These are phyloP conservation scores for Platycnemis pennipes DNA, from an alignment of 2,888 invertebrate genomes.

Conservation along the genomic window DNA sequence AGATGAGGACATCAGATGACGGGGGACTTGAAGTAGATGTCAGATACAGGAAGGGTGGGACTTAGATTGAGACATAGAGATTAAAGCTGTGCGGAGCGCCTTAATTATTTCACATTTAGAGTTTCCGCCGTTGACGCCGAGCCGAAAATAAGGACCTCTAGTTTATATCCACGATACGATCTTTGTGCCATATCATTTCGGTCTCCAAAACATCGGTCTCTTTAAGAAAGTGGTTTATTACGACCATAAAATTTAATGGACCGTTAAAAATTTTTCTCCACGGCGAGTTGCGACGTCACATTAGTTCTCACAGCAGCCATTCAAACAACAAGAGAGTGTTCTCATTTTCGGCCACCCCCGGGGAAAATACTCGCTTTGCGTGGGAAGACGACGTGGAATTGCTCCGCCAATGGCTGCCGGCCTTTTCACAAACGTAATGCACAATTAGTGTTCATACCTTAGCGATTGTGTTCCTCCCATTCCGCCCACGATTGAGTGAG, in stretches of 20 bases:
- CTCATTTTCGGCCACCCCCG: background rate
- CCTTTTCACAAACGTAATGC: no score
- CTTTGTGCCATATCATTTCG: background rate
- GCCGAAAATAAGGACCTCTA: constrained; percentile 35
- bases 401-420: background rate
- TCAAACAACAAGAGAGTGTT: background rate
- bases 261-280: background rate
- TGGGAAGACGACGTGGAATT: background rate
- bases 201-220: background rate
- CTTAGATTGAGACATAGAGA: background rate
- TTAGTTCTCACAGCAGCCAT: background rate
- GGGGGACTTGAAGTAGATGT: background rate
- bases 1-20: constrained; percentile 1
- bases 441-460: no score
- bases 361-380: background rate
- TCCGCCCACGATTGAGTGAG: no score
- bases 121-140: background rate
- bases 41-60: background rate
- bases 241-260: background rate
- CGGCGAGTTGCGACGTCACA: background rate
- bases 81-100: background rate
- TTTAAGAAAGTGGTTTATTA: background rate
- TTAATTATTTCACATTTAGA: background rate
- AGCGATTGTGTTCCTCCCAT: no score
- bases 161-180: background rate